Percentiles rank a stretch among this genome's conserved stretches.
These are phyloP conservation scores for Ethmia dodecea DNA, from an alignment of 2,888 invertebrate species.

Conservation along the genomic window DNA sequence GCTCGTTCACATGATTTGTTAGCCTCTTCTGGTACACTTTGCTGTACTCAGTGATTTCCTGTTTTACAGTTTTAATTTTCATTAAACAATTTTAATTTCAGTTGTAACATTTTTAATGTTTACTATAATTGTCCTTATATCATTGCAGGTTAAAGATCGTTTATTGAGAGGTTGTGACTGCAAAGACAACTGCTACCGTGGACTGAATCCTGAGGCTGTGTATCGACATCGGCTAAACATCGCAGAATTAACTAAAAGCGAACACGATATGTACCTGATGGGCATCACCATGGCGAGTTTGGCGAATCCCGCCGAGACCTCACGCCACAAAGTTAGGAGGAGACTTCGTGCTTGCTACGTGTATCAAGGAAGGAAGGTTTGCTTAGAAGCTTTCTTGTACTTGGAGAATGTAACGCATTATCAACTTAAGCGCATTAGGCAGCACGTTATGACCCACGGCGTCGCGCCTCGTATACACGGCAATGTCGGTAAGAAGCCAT, in stretches of 20 bases:
- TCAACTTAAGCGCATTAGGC: conserved; percentile 85
- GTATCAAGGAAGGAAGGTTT: conserved; percentile 86
- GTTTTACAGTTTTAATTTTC: too few relatives aligned
- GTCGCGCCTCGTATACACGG: conserved; percentile 88
- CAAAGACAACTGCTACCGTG: conserved; percentile 86
- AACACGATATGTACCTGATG: conserved; percentile 91
- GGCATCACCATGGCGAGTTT: conserved; percentile 90
- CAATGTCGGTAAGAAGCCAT: conserved; percentile 88
- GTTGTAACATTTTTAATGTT: background rate
- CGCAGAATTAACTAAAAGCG: conserved; percentile 87
- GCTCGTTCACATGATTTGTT: too few relatives aligned
- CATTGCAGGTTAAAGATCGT: conserved; percentile 81
- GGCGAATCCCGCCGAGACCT: conserved; percentile 84
- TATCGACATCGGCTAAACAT: conserved; percentile 87
- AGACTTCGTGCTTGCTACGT: conserved; percentile 86
- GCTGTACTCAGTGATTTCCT: too few relatives aligned
- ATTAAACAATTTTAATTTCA: too few relatives aligned
- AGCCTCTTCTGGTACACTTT: too few relatives aligned
- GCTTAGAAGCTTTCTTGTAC: conserved; percentile 87
- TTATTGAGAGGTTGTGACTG: conserved; percentile 86
- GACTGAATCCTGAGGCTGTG: conserved; percentile 85
- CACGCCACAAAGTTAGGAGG: conserved; percentile 84
- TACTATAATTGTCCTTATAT: background rate
- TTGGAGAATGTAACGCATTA: conserved; percentile 89
- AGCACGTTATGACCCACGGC: conserved; percentile 88